Conservation (phyloP, 2,888 invertebrate genomes). For the Brenthis ino region DNA sequence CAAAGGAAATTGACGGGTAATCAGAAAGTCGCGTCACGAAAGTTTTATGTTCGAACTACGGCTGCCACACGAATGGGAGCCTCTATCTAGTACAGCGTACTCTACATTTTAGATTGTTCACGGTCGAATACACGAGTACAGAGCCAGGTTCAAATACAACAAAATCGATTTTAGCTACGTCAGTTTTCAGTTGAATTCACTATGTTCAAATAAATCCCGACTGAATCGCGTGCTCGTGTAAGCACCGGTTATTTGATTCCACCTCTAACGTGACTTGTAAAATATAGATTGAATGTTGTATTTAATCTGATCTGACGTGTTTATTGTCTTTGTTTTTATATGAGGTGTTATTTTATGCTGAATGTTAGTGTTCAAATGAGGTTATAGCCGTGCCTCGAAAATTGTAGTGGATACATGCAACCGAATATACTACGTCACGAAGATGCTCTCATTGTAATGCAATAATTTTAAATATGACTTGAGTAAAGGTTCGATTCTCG, state of each 20-base stretch:
- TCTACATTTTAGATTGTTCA: constrained; percentile 47
- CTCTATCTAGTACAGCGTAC: constrained; percentile 40
- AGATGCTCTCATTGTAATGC: too few relatives aligned
- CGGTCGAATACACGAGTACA: constrained; percentile 47
- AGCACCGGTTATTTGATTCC: constrained; percentile 43
- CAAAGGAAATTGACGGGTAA: constrained; percentile 28
- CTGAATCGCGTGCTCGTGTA: constrained; percentile 37
- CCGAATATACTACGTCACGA: too few relatives aligned
- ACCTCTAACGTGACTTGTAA: constrained; percentile 37
- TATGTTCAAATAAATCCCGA: constrained; percentile 45
- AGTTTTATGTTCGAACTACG: constrained; percentile 38
- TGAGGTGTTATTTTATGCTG: too few relatives aligned
- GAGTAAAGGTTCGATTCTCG: too few relatives aligned
- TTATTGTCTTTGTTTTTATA: constrained; percentile 23
- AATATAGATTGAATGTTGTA: constrained; percentile 27
- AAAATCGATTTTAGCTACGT: constrained; percentile 43
- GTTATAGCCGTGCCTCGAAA: too few relatives aligned
- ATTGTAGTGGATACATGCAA: too few relatives aligned
- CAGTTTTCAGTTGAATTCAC: constrained; percentile 45
- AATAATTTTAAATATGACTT: too few relatives aligned
- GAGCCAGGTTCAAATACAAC: constrained; percentile 42
- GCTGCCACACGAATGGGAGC: constrained; percentile 47
- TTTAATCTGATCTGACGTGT: constrained; percentile 25
- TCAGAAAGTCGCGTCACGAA: constrained; percentile 37
- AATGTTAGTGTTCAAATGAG: not conserved